These are phyloP conservation scores for Pholis gunnellus DNA, from an alignment of 2,113 vertebrate genomes.

Conservation along the genomic window DNA sequence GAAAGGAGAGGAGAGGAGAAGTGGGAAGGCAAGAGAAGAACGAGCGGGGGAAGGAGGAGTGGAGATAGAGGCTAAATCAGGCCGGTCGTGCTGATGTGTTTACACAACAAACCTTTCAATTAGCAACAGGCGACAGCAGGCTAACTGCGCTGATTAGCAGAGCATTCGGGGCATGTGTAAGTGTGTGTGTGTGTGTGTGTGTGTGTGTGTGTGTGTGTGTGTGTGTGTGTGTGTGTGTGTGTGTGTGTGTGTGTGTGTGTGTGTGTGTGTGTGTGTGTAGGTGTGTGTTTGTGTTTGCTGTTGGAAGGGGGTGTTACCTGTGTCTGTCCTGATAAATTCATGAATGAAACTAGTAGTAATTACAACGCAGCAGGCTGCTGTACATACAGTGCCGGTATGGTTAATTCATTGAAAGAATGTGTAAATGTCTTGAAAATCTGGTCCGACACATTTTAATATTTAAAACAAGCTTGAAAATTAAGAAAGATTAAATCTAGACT, in stretches of 20 bases:
- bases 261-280: constrained; percentile 14
- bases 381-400: not conserved
- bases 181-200: constrained; percentile 9
- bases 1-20: not conserved
- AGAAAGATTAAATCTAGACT: not conserved
- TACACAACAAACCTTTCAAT: constrained; percentile 58
- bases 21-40: not conserved
- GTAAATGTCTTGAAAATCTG: not conserved
- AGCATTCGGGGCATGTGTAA: not conserved
- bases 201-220: constrained; percentile 9
- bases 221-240: constrained; percentile 1
- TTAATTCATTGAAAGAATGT: not conserved
- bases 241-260: constrained; percentile 8
- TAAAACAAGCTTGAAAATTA: not conserved
- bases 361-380: not conserved
- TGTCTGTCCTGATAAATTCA: constrained; percentile 26
- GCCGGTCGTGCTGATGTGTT: constrained; percentile 43
- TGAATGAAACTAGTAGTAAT: not conserved
- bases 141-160: constrained; percentile 54
- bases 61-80: not conserved
- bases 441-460: not conserved
- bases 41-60: not conserved
- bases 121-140: constrained; percentile 44
- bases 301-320: not conserved
- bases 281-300: constrained; percentile 1